Evolutionary conservation across 1,140 invertebrate genomes (phyloP), one percentile per base, ranked within the genome.

Genomic region (Coboldia fuscipes): DNA sequence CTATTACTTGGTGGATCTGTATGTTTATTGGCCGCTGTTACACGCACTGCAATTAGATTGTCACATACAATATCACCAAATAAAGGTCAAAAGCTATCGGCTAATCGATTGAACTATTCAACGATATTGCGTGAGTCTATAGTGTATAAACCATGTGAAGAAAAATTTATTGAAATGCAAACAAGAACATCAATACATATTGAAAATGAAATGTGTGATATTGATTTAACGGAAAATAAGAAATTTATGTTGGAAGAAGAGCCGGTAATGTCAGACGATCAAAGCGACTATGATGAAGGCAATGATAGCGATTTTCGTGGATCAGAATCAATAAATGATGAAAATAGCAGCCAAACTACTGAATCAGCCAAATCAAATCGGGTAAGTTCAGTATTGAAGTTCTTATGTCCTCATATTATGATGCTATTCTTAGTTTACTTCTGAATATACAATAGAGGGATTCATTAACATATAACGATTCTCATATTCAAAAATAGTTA

Each of bases 1-100:
- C 47, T 66, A 0, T 63, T 80, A 16, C 15, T 66, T 0, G 36
- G 60, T 4, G 73, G 73, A 1, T 39, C 54, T 2, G 40, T 62
- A 9, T 59, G 66, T 19, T 46, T 74, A 2, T 29, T 64, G 0
- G 48, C 50, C 34, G 51, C 57, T 15, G 38, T 63, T 24, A 49
- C 46, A 12, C 40, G 41, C 9, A 50, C 48, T 33, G 50, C 50
- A 2, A 33, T 54, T 8, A 45, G 45, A 10, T 45, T 54, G 39
- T 48, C 51, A 5, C 45, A 36, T 32, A 44, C 41, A 6, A 39
- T 44, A 22, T 34, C 6, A 43, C 48, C 5, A 45, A 43, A 14
- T 40, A 51, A n/a, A 37, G 17, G 27, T 36, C 40, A n/a, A n/a
- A n/a, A n/a, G n/a, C n/a, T n/a, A n/a, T n/a, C n/a, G n/a, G n/a